phyloP scores from a whole-genome alignment of 1,140 invertebrate species.

The Trichogramma pretiosum region DNA sequence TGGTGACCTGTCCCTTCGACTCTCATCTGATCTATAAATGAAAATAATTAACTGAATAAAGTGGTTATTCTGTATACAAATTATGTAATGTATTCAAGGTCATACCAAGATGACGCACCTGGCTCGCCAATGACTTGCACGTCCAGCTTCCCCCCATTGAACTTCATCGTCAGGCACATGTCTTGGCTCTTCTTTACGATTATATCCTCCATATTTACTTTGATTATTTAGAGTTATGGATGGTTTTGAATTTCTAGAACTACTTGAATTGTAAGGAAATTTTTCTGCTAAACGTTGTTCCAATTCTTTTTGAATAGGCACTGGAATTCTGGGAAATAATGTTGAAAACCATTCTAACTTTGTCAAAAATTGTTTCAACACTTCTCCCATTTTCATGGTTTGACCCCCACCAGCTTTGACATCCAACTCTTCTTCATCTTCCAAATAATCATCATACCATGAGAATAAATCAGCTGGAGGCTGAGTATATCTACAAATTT shows the following conservation, averaged over 20 bases:
- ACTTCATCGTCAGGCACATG: constrained; percentile 48
- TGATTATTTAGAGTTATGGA: constrained; percentile 41
- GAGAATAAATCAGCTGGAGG: constrained; percentile 90
- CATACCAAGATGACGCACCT: constrained; percentile 47
- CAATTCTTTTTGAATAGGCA: constrained; percentile 91
- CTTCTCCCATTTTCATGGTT: constrained; percentile 86
- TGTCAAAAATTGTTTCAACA: constrained; percentile 86
- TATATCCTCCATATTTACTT: constrained; percentile 34
- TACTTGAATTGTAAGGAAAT: constrained; percentile 43
- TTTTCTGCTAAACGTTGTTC: constrained; percentile 62
- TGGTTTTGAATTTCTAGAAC: constrained; percentile 37
- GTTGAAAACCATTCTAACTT: constrained; percentile 98
- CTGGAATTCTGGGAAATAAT: constrained; percentile 97
- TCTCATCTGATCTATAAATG: constrained; percentile 37
- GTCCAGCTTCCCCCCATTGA: constrained; percentile 46
- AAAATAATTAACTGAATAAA: constrained; percentile 22
- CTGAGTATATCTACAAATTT: constrained; percentile 75
- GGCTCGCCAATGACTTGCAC: constrained; percentile 44
- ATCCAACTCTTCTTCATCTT: constrained; percentile 94
- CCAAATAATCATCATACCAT: constrained; percentile 95
- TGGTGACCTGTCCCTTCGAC: constrained; percentile 33
- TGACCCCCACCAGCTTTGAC: constrained; percentile 95
- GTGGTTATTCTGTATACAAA: no score
- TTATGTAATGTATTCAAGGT: constrained; percentile 22
- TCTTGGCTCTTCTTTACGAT: constrained; percentile 36